A percentile compares a stretch with the other conserved stretches of the same genome.
Evolutionary conservation across 2,888 invertebrate genomes (phyloP).

Genomic region (Clistopyga incitator): DNA sequence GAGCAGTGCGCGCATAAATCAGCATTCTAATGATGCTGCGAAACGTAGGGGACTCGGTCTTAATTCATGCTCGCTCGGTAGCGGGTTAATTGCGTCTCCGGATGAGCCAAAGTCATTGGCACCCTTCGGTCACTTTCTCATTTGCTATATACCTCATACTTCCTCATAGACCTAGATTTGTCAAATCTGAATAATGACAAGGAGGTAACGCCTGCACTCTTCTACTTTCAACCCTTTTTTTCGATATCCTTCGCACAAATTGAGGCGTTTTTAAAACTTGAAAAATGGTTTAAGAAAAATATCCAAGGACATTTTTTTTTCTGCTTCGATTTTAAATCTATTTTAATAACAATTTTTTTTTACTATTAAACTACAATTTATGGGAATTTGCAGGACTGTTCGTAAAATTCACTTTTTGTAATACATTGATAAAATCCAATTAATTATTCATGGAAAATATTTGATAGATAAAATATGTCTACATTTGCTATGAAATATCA

Average conservation of each 20-base stretch:
- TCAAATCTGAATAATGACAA: too few relatives aligned
- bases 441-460: not conserved
- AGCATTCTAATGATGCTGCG: constrained; percentile 69
- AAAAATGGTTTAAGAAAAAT: too few relatives aligned
- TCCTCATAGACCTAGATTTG: too few relatives aligned
- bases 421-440: not conserved
- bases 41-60: constrained; percentile 57
- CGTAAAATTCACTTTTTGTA: not conserved
- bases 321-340: too few relatives aligned
- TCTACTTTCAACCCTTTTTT: too few relatives aligned
- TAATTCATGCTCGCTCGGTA: constrained; percentile 61
- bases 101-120: constrained; percentile 61
- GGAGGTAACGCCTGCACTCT: too few relatives aligned
- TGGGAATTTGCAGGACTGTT: too few relatives aligned
- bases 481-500: not conserved
- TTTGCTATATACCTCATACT: not conserved
- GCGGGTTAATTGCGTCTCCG: constrained; percentile 61
- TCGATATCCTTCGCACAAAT: too few relatives aligned
- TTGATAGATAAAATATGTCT: not conserved
- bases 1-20: constrained; percentile 69
- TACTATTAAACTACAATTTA: too few relatives aligned
- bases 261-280: too few relatives aligned
- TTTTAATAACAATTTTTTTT: too few relatives aligned
- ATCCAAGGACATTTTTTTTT: too few relatives aligned
- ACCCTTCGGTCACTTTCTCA: constrained; percentile 45